Base-by-base conservation (phyloP, 2,113 vertebrate species). In the Pelusios castaneus region DNA sequence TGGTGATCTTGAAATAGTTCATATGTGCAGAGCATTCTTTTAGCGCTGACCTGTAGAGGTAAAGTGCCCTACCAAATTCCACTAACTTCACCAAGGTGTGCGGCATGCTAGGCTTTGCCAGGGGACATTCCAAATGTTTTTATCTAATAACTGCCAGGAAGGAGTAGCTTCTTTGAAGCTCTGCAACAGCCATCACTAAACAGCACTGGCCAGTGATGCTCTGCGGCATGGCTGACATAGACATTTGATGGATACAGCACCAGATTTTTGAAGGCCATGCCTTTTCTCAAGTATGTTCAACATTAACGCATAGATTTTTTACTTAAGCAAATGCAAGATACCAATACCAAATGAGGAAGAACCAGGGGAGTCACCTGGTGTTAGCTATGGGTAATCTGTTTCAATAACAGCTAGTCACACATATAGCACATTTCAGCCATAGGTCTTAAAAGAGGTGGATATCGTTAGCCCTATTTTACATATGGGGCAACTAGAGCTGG, bases 1-100 rank as follows among this genome's bases (percentile, higher is more conserved):
- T 97, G 97, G 97, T 97, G 97, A 97, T 96, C 93, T 96, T 97
- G 97, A 97, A 97, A 97, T 96, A 96, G 94, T 94, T 97, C 96
- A 96, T 97, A 94, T 96, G 97, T 92, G 96, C 96, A 95, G 77
- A 94, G 86, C 96, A 95, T 97, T 97, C 96, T 93, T 97, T 87
- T 77, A 51, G 93, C 1, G 1, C 88, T 89, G 94, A 86, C 91
- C 96, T 80, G 94, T 90, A 87, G 93, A 95, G 96, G 96, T 92
- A 89, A 91, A 96, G 76, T 90, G 47, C 90, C 90, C 10, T 92
- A 91, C 92, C 96, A 90, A 29, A 92, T 82, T 77, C 93, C 88
- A 92, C 92, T 93, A 92, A 97, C 56, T 89, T 92, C 91, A 16
- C 89, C 97, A 95, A 96, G 95, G 95, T 95, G 97, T 89, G 78